These are phyloP conservation scores for Andrena cerasifolii DNA, from an alignment of 1,140 invertebrate genomes.

Conservation along the genomic window DNA sequence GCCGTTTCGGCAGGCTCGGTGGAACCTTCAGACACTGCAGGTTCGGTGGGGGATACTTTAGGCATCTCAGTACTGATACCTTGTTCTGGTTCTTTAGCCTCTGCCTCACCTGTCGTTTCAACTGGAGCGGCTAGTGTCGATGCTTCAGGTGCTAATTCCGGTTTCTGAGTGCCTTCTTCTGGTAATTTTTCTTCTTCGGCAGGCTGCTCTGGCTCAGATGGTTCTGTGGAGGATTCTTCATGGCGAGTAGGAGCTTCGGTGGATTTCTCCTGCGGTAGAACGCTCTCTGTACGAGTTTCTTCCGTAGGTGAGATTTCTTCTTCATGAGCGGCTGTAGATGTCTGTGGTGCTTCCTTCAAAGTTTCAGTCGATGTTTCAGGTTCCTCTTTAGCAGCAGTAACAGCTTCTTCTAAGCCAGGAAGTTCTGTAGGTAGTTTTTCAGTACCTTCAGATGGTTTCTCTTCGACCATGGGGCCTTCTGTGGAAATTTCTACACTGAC, in stretches of 20 bases:
- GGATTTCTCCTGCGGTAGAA: constrained; percentile 30
- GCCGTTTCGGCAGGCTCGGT: not conserved
- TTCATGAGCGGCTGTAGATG: constrained; percentile 26
- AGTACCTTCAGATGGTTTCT: constrained; percentile 52
- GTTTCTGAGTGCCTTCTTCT: constrained; percentile 8
- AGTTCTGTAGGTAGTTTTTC: constrained; percentile 58
- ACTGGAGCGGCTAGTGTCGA: constrained; percentile 29
- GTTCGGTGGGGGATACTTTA: constrained; percentile 24
- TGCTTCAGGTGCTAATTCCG: constrained; percentile 39
- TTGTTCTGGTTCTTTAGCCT: constrained; percentile 26
- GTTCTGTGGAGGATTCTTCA: constrained; percentile 31
- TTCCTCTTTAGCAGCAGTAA: constrained; percentile 29
- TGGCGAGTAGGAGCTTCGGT: constrained; percentile 25
- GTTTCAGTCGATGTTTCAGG: constrained; percentile 18
- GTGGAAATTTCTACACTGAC: constrained; percentile 21
- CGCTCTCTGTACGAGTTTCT: constrained; percentile 14
- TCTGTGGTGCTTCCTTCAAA: constrained; percentile 29
- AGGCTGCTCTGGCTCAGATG: constrained; percentile 34
- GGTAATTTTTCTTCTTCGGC: constrained; percentile 1
- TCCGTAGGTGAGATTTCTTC: constrained; percentile 23
- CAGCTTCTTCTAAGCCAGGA: constrained; percentile 30
- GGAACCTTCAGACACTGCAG: constrained; percentile 14
- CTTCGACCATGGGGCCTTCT: constrained; percentile 36
- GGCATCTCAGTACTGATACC: not conserved
- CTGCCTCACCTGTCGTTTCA: constrained; percentile 16